Base-by-base conservation (phyloP, 2,797 vertebrate species). In the Pipistrellus kuhlii region DNA sequence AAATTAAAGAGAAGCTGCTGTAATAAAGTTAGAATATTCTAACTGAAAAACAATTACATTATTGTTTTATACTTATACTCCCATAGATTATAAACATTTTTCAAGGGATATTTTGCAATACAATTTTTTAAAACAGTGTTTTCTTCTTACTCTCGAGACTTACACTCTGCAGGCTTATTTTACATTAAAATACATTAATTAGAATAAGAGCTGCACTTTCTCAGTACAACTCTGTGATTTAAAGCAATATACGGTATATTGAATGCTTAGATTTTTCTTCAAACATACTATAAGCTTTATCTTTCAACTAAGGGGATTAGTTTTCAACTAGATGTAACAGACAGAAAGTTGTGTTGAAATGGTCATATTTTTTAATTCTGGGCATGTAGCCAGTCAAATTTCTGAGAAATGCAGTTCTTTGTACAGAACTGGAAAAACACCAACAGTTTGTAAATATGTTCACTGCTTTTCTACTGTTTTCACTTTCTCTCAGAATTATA, bases 1-100 rank as follows among this genome's bases (percentile, higher is more conserved):
- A 97, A 96, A 96, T 96, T 96, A 96, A 97, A 96, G 84, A 84
- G 88, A 94, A 95, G 41, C 38, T 83, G 2, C 55, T 93, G 32
- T 94, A 95, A 95, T 92, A 91, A 96, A 91, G 77, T 94, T 92
- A 80, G 78, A 90, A 62, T 94, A 95, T 90, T 81, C 78, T 93
- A 94, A 84, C 78, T 88, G 41, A 93, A 97, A 95, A 95, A 96
- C 92, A 93, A 96, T 92, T 94, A 80, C 71, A 93, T 78, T 38
- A n/a, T n/a, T n/a, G n/a, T n/a, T n/a, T n/a, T n/a, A 75, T 86
- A 89, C 88, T 95, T 91, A 95, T n/a, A 90, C 6, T 86, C 59
- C 44, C 57, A 64, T 32, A 89, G 85, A 91, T 87, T 87, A 92
- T 66, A 92, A 95, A 90, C 48, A 92, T 90, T 72, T 95, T 94